Percentiles rank a stretch among this genome's conserved stretches.
Evolutionary conservation across 2,113 vertebrate genomes (phyloP).

Genomic region (Antennarius striatus): DNA sequence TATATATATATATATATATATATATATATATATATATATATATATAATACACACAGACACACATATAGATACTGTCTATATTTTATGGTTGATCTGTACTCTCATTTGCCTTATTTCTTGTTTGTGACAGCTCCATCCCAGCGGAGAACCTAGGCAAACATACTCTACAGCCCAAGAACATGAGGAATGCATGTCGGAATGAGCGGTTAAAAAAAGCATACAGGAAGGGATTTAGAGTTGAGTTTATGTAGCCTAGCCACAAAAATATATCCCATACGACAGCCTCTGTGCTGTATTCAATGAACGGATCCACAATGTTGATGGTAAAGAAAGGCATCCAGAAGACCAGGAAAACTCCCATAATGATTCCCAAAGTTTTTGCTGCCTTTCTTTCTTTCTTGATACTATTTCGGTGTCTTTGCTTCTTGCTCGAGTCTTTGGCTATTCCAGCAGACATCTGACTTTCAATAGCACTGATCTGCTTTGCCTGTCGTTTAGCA

Average conservation of each 20-base stretch:
- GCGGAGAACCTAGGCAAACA: slow-evolving; percentile 70
- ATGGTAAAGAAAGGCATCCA: slow-evolving; percentile 84
- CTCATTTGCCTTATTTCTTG: slow-evolving; percentile 66
- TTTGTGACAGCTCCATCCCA: slow-evolving; percentile 78
- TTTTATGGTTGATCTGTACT: slow-evolving; percentile 49
- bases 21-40: no score
- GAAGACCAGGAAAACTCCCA: slow-evolving; percentile 82
- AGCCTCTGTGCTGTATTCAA: slow-evolving; percentile 75
- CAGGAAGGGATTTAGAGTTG: slow-evolving; percentile 82
- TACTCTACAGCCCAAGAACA: slow-evolving; percentile 80
- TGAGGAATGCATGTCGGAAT: slow-evolving; percentile 80
- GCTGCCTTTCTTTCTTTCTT: slow-evolving; percentile 80
- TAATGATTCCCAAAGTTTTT: slow-evolving; percentile 84
- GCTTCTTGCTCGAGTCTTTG: slow-evolving; percentile 74
- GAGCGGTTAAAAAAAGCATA: slow-evolving; percentile 82
- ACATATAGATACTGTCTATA: neutral
- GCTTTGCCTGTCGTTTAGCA: slow-evolving; percentile 79
- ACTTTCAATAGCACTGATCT: slow-evolving; percentile 80
- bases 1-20: no score
- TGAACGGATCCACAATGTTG: slow-evolving; percentile 82
- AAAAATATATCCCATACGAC: slow-evolving; percentile 80
- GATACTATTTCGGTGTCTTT: slow-evolving; percentile 74
- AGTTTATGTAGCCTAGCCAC: slow-evolving; percentile 84
- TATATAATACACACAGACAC: no score
- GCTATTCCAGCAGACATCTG: slow-evolving; percentile 75